phyloP scores from a whole-genome alignment of 2,797 vertebrate species.

The Pelochelys cantorii region DNA sequence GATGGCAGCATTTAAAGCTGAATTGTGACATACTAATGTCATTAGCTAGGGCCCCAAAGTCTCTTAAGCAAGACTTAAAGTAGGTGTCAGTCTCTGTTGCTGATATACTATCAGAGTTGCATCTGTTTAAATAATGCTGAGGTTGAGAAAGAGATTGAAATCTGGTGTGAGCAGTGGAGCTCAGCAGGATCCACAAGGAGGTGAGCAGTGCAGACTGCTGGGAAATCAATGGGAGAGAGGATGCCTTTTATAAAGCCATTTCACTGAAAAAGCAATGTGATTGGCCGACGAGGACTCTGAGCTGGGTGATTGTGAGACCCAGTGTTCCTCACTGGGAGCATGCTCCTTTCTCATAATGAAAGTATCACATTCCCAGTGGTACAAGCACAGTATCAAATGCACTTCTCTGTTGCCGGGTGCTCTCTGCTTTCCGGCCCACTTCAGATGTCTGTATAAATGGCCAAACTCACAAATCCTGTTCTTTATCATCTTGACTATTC shows the following conservation, averaged over 20 bases:
- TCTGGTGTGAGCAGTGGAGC: not conserved
- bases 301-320: not conserved
- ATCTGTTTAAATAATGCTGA: not conserved
- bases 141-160: not conserved
- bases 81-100: not conserved
- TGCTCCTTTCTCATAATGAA: constrained; percentile 31
- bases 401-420: not conserved
- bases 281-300: constrained; percentile 10
- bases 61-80: not conserved
- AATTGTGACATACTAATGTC: not conserved
- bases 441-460: constrained; percentile 12
- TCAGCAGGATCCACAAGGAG: not conserved
- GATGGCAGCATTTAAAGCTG: not conserved
- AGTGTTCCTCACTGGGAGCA: not conserved
- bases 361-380: accelerated
- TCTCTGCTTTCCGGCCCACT: constrained; percentile 16
- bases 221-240: constrained; percentile 47
- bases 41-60: accelerated
- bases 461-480: not conserved
- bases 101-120: not conserved
- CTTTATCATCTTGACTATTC: constrained; percentile 15
- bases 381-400: not conserved
- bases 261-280: constrained; percentile 37
- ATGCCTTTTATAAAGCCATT: constrained; percentile 38
- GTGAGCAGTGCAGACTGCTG: constrained; percentile 1